A percentile compares a stretch with the other conserved stretches of the same genome.
These are phyloP conservation scores for Orgyia antiqua DNA, from an alignment of 2,888 invertebrate genomes.

Conservation along the genomic window DNA sequence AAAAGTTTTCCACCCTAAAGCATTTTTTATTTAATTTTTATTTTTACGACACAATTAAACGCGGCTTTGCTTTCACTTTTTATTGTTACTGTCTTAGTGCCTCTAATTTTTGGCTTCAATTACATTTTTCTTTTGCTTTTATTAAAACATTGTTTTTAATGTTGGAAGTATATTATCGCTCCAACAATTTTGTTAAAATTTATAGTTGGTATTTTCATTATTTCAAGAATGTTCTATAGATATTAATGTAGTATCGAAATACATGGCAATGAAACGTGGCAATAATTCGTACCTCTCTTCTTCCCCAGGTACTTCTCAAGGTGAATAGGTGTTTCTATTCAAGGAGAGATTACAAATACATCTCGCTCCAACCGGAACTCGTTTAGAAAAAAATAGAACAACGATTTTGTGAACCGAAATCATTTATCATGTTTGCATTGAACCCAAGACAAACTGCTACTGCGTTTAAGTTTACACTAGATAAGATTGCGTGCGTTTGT, in stretches of 20 bases:
- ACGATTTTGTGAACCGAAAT: constrained; percentile 68
- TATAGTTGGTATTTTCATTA: constrained; percentile 13
- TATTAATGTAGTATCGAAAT: constrained; percentile 19
- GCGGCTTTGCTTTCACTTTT: constrained; percentile 75
- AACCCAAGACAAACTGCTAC: constrained; percentile 76
- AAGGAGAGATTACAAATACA: constrained; percentile 59
- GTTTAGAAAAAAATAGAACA: constrained; percentile 65
- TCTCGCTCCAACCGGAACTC: constrained; percentile 69
- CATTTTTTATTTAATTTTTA: constrained; percentile 76
- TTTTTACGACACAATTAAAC: constrained; percentile 76
- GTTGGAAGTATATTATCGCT: constrained; percentile 37
- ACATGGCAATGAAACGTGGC: constrained; percentile 31
- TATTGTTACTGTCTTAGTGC: constrained; percentile 74
- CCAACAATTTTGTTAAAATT: constrained; percentile 21
- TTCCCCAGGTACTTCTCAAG: constrained; percentile 77
- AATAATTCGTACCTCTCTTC: constrained; percentile 71
- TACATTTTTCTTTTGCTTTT: constrained; percentile 63
- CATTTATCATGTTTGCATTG: constrained; percentile 75
- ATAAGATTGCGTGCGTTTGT: constrained; percentile 73
- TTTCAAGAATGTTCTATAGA: constrained; percentile 14
- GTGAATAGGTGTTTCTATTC: constrained; percentile 75
- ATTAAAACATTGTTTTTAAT: constrained; percentile 71
- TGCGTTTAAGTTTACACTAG: constrained; percentile 72
- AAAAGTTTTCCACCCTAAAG: constrained; percentile 69
- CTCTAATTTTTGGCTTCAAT: constrained; percentile 75